phyloP scores from a whole-genome alignment of 2,113 vertebrate genomes.

The Hiodon alosoides region DNA sequence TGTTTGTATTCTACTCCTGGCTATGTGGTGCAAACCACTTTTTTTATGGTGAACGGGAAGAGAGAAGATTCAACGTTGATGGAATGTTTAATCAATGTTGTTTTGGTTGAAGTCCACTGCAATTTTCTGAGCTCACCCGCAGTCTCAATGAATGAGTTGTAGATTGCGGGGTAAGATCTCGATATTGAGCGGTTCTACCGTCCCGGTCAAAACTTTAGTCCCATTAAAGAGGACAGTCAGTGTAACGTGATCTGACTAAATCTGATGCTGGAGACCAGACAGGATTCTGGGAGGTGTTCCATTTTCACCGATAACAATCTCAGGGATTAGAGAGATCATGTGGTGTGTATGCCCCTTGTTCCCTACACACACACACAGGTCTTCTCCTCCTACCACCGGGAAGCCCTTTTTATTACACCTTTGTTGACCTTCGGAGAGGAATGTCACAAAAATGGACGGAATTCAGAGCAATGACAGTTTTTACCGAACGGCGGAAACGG shows the following conservation, averaged over 20 bases:
- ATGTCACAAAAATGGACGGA: not conserved
- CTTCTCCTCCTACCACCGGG: not conserved
- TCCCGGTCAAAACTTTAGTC: not conserved
- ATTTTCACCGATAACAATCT: constrained; percentile 22
- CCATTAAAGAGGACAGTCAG: constrained; percentile 1
- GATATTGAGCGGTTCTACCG: not conserved
- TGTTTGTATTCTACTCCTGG: constrained; percentile 1
- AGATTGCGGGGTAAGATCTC: not conserved
- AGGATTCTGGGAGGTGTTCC: constrained; percentile 15
- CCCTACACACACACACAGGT: not conserved
- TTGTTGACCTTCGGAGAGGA: not conserved
- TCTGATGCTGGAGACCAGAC: constrained; percentile 8
- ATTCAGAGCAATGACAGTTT: too few species aligned
- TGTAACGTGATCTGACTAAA: constrained; percentile 19
- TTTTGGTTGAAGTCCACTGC: not conserved
- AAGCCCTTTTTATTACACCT: not conserved
- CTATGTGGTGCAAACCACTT: not conserved
- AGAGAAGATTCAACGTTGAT: not conserved
- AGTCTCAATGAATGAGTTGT: not conserved
- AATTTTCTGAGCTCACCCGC: not conserved
- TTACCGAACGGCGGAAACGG: too few species aligned
- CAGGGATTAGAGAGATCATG: constrained; percentile 24
- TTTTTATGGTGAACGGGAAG: not conserved
- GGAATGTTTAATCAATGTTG: not conserved
- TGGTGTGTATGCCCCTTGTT: not conserved